Conservation (phyloP, 1,140 invertebrate species). For the Cataglyphis hispanica region DNA sequence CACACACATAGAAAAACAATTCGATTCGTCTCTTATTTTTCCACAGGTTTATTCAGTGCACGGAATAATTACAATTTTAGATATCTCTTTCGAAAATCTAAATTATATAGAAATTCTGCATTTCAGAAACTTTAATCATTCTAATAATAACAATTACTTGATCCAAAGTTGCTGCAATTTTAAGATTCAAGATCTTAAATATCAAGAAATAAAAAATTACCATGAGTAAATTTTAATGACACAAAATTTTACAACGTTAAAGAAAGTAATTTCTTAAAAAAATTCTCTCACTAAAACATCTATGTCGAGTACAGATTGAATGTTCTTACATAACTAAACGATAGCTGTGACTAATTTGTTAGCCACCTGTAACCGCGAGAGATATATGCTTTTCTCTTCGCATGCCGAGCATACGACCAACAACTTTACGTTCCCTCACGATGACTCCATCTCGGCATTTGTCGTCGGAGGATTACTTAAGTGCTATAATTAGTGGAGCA, state of each 20-base stretch:
- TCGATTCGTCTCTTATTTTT: background rate
- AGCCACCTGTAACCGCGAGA: background rate
- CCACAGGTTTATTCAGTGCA: background rate
- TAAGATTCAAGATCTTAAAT: background rate
- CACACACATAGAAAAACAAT: background rate
- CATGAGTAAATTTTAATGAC: background rate
- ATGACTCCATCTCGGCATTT: slow-evolving; percentile 67
- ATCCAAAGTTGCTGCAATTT: background rate
- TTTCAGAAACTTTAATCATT: slow-evolving; percentile 5
- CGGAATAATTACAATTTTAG: background rate
- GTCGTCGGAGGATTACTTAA: slow-evolving; percentile 64
- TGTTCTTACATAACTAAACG: background rate
- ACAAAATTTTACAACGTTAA: background rate
- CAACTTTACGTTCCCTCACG: slow-evolving; percentile 41
- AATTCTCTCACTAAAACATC: background rate
- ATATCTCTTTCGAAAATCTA: background rate
- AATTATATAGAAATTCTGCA: background rate
- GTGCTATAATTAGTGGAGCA: slow-evolving; percentile 75
- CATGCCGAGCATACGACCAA: slow-evolving; percentile 13
- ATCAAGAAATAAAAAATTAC: background rate
- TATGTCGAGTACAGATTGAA: background rate
- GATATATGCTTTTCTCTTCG: background rate
- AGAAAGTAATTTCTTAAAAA: background rate
- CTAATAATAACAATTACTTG: background rate
- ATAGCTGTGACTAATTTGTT: slow-evolving; percentile 7